Evolutionary conservation across 2,888 invertebrate genomes (phyloP).

Genomic region (Drosophila sordidula): DNA sequence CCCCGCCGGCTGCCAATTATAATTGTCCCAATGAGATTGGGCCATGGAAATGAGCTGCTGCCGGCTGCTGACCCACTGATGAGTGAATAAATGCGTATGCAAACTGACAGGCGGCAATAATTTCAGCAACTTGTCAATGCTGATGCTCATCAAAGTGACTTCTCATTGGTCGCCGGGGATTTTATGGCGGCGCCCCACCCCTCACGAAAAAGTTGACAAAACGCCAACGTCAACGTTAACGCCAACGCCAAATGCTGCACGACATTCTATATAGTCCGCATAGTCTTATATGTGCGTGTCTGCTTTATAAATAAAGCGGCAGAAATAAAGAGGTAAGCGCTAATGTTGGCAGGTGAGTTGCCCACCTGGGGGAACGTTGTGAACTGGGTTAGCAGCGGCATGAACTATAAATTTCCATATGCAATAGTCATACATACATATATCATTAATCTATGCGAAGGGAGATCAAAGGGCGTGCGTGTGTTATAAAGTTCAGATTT

Average conservation of each 20-base stretch:
- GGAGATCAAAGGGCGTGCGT: constrained; percentile 7
- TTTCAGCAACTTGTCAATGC: constrained; percentile 75
- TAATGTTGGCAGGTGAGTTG: constrained; percentile 62
- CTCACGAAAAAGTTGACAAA: constrained; percentile 65
- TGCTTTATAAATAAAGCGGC: constrained; percentile 76
- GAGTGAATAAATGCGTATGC: constrained; percentile 70
- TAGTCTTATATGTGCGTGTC: constrained; percentile 63
- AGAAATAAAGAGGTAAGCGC: constrained; percentile 60
- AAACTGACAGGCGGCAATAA: constrained; percentile 74
- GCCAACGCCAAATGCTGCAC: constrained; percentile 38
- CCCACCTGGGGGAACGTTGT: constrained; percentile 20
- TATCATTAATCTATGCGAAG: constrained; percentile 25
- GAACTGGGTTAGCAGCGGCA: constrained; percentile 62
- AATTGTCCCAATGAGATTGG: constrained; percentile 36
- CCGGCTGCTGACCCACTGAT: constrained; percentile 45
- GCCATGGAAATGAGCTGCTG: constrained; percentile 17
- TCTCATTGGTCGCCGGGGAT: constrained; percentile 36
- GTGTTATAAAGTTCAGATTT: not conserved
- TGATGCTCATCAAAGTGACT: constrained; percentile 78
- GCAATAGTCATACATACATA: constrained; percentile 31
- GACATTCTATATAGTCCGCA: constrained; percentile 33
- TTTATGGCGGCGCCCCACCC: constrained; percentile 13
- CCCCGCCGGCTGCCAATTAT: constrained; percentile 60
- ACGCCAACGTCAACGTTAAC: constrained; percentile 44
- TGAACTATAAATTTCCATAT: constrained; percentile 52